Evolutionary conservation across 2,113 vertebrate species (phyloP).

Genomic region (Otus sunia): DNA sequence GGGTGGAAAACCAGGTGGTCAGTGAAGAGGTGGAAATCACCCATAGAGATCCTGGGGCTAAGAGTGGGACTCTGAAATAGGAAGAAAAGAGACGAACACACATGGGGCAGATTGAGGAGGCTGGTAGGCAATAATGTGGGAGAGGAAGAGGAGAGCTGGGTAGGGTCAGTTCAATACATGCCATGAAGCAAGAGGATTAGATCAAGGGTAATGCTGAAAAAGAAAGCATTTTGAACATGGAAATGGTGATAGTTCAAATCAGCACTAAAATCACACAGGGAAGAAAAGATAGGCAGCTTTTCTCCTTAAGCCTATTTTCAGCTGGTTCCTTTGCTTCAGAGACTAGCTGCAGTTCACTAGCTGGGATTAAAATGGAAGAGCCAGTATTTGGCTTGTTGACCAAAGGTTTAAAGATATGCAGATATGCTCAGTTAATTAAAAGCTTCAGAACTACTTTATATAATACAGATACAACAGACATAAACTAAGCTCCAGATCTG

Average conservation of each 20-base stretch:
- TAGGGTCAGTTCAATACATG: no score
- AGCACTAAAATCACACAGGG: not conserved
- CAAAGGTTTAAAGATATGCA: not conserved
- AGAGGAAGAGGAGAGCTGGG: accelerated
- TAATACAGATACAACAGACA: not conserved
- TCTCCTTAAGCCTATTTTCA: not conserved
- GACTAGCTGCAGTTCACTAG: not conserved
- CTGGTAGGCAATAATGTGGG: accelerated
- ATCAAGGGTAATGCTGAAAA: not conserved
- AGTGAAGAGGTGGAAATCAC: not conserved
- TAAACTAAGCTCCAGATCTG: not conserved
- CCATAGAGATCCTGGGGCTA: not conserved
- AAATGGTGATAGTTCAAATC: not conserved
- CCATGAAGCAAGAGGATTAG: not conserved
- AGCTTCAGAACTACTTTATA: not conserved
- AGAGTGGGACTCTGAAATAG: no score
- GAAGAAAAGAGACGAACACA: no score
- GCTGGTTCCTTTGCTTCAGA: not conserved
- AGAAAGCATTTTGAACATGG: not conserved
- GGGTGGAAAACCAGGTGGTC: not conserved
- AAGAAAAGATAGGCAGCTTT: not conserved
- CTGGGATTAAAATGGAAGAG: not conserved
- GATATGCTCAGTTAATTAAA: not conserved
- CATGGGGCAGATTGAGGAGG: accelerated
- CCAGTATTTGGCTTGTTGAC: not conserved